Percentiles rank a stretch among this genome's conserved stretches.
Conservation (phyloP, 2,888 invertebrate species). For the Poecilobothrus nobilitatus region DNA sequence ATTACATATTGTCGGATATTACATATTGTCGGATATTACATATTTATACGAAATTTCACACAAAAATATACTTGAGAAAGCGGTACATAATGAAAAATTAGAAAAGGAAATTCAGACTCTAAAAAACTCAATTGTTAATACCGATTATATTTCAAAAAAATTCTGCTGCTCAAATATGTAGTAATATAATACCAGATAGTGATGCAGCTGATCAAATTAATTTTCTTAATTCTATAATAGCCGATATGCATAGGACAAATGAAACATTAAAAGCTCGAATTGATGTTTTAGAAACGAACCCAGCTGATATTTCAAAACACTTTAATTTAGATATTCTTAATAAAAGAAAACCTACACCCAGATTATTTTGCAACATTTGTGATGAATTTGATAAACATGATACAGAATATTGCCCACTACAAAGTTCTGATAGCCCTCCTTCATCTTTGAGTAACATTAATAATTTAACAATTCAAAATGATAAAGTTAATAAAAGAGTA, state of each 20-base stretch:
- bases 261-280: slow-evolving; percentile 71
- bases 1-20: too few species aligned
- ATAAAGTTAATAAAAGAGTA: slow-evolving; percentile 30
- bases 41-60: not conserved
- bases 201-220: slow-evolving; percentile 61
- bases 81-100: slow-evolving; percentile 28
- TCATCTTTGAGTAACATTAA: slow-evolving; percentile 25
- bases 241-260: slow-evolving; percentile 90
- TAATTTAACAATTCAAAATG: slow-evolving; percentile 27
- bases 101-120: slow-evolving; percentile 34
- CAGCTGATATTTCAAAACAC: slow-evolving; percentile 27
- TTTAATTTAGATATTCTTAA: slow-evolving; percentile 35
- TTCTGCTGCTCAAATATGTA: not conserved
- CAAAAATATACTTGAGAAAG: slow-evolving; percentile 16
- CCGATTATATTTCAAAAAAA: not conserved
- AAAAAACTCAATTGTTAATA: not conserved
- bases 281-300: slow-evolving; percentile 59
- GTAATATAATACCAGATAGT: slow-evolving; percentile 30
- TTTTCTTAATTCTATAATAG: slow-evolving; percentile 93
- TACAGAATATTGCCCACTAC: slow-evolving; percentile 92
- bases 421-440: slow-evolving; percentile 54
- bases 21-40: slow-evolving; percentile 30
- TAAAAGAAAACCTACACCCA: slow-evolving; percentile 53
- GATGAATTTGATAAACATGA: slow-evolving; percentile 94
- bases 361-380: slow-evolving; percentile 95